Evolutionary conservation across 2,113 vertebrate species (phyloP), one percentile per base, ranked within the genome.

Genomic region (Polyodon spathula): DNA sequence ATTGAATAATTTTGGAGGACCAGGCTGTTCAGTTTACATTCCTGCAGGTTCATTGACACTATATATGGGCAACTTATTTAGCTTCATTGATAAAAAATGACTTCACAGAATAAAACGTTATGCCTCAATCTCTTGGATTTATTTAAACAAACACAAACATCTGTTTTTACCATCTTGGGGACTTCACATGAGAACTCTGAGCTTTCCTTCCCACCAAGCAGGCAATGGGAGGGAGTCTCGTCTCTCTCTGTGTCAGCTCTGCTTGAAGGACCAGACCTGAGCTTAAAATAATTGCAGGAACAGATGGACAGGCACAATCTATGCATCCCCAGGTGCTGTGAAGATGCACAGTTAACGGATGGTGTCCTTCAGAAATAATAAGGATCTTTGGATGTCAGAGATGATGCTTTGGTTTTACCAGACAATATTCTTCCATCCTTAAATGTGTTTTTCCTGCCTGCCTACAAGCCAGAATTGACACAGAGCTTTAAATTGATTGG

Each of bases 231-330:
- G 67, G 61, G 68, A 73, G 52, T 39, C 0, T 59, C 57, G 63
- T 41, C 62, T 69, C 58, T 44, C 59, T 55, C 62, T 77, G 70
- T 68, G 67, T 64, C 55, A 6, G 54, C 42, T 73, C 71, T 72
- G 48, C 15, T n/a, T n/a, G 48, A 50, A 50, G 15, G 15, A n/a
- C 15, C 50, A 66, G 58, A 55, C 52, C 66, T 63, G 70, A 67
- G 44, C 76, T 81, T 69, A 82, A 82, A 73, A 77, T 80, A 78
- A 76, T 74, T 68, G 62, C 59, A 64, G 69, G 79, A 80, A 69
- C 78, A 83, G 83, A 82, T 86, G 83, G 79, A 1, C 2, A 43
- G 66, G 67, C 62, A 68, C 63, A 67, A 69, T 75, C 76, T 72
- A 71, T 61, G 70, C 67, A 70, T 44, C 17, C 37, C 65, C 51